A percentile compares a stretch with the other conserved stretches of the same genome.
Conservation (phyloP, 2,113 vertebrate species). For the Chaenocephalus aceratus region DNA sequence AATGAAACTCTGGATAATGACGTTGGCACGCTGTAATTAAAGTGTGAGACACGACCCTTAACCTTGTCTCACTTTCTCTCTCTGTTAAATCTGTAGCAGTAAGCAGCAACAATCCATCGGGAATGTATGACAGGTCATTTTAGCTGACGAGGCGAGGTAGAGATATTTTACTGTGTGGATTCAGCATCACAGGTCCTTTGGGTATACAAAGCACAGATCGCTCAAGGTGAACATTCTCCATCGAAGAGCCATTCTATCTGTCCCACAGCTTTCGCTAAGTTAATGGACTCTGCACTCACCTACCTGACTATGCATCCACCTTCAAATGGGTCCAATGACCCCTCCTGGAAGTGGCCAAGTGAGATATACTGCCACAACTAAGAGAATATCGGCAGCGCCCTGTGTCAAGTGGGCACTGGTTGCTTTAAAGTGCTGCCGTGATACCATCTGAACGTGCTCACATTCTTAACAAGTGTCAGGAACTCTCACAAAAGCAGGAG, state of each 20-base stretch:
- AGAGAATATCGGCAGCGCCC: not conserved
- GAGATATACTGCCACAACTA: constrained; percentile 9
- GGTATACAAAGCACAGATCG: not conserved
- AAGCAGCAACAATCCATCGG: constrained; percentile 44
- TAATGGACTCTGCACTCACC: constrained; percentile 46
- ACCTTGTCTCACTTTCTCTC: constrained; percentile 41
- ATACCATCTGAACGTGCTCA: constrained; percentile 20
- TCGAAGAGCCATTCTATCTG: constrained; percentile 14
- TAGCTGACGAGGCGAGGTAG: constrained; percentile 38
- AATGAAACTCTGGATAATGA: constrained; percentile 31
- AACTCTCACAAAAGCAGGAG: not conserved
- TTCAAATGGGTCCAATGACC: constrained; percentile 34
- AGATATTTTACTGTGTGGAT: constrained; percentile 45
- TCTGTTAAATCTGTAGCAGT: constrained; percentile 51
- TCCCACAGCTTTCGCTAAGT: constrained; percentile 20
- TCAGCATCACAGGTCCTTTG: constrained; percentile 40
- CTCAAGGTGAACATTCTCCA: constrained; percentile 63
- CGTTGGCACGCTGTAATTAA: constrained; percentile 47
- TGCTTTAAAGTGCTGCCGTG: constrained; percentile 6
- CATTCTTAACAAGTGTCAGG: constrained; percentile 1
- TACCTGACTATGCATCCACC: constrained; percentile 27
- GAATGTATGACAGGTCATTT: constrained; percentile 54
- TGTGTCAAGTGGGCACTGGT: constrained; percentile 19
- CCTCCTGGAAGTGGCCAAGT: not conserved
- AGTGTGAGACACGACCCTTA: constrained; percentile 42